Evolutionary conservation across 1,140 invertebrate genomes (phyloP).

Genomic region (Drosophila dunni): DNA sequence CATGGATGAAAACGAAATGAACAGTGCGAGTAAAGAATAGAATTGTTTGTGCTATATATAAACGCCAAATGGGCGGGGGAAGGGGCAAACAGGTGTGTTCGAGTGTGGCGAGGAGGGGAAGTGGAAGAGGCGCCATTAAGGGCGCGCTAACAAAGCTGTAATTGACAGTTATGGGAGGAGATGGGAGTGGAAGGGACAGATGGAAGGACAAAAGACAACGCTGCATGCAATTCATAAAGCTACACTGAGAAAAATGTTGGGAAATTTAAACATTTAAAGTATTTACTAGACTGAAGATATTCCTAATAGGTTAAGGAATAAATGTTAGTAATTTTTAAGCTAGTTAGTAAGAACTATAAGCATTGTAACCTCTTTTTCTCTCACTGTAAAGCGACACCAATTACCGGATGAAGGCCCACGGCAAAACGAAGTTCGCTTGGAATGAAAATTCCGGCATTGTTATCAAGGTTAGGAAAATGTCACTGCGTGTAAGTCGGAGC

Average conservation of each 20-base stretch:
- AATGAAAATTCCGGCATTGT: slow-evolving; percentile 2
- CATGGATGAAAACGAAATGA: slow-evolving; percentile 16
- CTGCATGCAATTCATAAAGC: slow-evolving; percentile 48
- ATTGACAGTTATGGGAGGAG: slow-evolving; percentile 6
- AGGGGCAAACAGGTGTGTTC: neutral
- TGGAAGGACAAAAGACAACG: neutral
- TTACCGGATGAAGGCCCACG: slow-evolving; percentile 40
- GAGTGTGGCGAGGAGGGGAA: neutral
- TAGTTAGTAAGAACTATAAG: too few relatives aligned
- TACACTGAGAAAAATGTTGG: neutral
- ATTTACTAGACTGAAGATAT: too few relatives aligned
- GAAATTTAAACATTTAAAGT: too few relatives aligned
- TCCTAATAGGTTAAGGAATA: too few relatives aligned
- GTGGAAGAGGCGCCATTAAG: neutral
- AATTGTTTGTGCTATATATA: slow-evolving; percentile 2
- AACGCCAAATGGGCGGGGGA: neutral
- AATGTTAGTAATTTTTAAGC: too few relatives aligned
- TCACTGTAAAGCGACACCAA: slow-evolving; percentile 47
- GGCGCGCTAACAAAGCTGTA: slow-evolving; percentile 36
- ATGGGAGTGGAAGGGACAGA: too few relatives aligned
- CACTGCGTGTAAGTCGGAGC: slow-evolving; percentile 18
- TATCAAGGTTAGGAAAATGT: slow-evolving; percentile 65
- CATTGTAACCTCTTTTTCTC: too few relatives aligned
- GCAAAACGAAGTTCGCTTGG: neutral
- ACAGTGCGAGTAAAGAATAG: slow-evolving; percentile 15